A percentile compares a stretch with the other conserved stretches of the same genome.
These are phyloP conservation scores for Aeoliscus strigatus DNA, from an alignment of 2,797 vertebrate genomes.

Conservation along the genomic window DNA sequence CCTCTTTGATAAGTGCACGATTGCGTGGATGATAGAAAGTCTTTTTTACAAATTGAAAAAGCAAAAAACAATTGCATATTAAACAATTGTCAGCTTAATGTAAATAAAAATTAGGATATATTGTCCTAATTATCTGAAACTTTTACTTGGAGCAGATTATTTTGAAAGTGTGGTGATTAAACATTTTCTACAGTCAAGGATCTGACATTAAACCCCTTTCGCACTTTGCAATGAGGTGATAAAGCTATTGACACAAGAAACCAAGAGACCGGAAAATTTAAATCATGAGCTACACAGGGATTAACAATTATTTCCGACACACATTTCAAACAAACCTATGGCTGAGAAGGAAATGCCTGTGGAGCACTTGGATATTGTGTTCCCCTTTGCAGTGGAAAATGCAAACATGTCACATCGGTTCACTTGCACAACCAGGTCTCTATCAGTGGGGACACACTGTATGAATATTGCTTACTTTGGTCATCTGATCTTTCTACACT, in stretches of 20 bases:
- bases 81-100: too few species aligned
- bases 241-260: constrained; percentile 43
- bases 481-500: constrained; percentile 61
- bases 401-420: constrained; percentile 36
- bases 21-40: too few species aligned
- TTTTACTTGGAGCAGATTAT: too few species aligned
- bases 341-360: constrained; percentile 38
- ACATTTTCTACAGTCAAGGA: too few species aligned
- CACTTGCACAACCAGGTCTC: constrained; percentile 42
- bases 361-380: constrained; percentile 46
- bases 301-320: constrained; percentile 47
- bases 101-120: too few species aligned
- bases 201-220: too few species aligned
- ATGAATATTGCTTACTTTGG: constrained; percentile 72
- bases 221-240: constrained; percentile 27
- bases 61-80: too few species aligned
- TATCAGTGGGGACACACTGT: constrained; percentile 58
- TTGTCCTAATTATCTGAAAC: too few species aligned
- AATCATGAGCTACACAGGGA: constrained; percentile 28
- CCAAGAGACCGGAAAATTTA: constrained; percentile 28
- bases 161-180: too few species aligned
- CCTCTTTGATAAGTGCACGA: too few species aligned
- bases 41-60: too few species aligned
- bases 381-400: constrained; percentile 59
- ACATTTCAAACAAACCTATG: constrained; percentile 34